Conservation (phyloP, 2,797 vertebrate genomes). For the Chelonia mydas region DNA sequence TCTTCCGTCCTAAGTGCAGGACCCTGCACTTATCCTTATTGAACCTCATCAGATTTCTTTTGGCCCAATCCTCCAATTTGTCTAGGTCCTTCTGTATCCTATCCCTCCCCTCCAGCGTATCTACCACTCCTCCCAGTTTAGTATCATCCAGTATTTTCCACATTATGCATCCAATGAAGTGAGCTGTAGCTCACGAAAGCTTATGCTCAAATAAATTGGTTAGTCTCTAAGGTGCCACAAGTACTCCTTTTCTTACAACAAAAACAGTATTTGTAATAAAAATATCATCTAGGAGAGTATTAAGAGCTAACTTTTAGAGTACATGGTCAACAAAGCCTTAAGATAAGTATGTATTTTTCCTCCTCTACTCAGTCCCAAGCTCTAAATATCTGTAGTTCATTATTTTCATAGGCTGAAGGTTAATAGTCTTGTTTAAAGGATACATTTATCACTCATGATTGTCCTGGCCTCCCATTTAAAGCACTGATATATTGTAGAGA, state of each 20-base stretch:
- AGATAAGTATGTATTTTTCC: background rate
- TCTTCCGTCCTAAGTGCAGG: too few relatives aligned
- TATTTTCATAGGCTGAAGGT: conserved; percentile 25
- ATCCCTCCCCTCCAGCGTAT: too few relatives aligned
- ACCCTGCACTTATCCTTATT: too few relatives aligned
- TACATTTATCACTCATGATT: conserved; percentile 5
- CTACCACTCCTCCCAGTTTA: too few relatives aligned
- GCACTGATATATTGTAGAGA: conserved; percentile 30
- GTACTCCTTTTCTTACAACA: background rate
- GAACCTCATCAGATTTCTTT: too few relatives aligned
- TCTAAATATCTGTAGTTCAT: conserved; percentile 30
- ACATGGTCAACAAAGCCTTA: conserved; percentile 46
- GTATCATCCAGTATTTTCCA: too few relatives aligned
- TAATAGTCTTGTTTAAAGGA: conserved; percentile 43
- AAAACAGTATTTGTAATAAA: background rate
- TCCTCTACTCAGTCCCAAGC: conserved; percentile 38
- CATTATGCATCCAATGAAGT: too few relatives aligned
- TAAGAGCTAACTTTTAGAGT: conserved; percentile 29
- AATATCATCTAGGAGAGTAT: background rate
- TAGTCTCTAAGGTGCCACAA: too few relatives aligned
- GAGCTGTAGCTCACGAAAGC: too few relatives aligned
- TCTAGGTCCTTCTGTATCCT: too few relatives aligned
- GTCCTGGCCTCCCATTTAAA: conserved; percentile 38
- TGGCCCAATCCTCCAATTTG: too few relatives aligned
- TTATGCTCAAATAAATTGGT: too few relatives aligned